Base-by-base conservation (phyloP, 2,888 invertebrate genomes). In the Mycogona germanica region DNA sequence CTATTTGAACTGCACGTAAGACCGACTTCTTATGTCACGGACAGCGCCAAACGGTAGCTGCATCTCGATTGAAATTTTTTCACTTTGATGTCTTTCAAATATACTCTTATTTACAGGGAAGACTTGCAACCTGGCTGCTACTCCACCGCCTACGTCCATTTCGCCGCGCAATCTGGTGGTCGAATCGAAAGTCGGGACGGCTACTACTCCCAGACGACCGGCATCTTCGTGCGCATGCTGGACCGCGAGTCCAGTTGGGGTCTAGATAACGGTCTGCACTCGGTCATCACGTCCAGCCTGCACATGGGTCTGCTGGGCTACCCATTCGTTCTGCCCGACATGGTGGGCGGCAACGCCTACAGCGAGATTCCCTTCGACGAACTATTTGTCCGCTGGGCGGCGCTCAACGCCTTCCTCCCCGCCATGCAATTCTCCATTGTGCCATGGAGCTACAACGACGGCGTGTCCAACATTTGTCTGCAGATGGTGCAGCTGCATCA, bases 1-100 rank as follows among this genome's bases (percentile, higher is more conserved):
- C 14, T 48, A 54, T 4, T 37, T 51, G 6, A 55, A 60, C 37
- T 61, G 61, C n/a, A n/a, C n/a, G n/a, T n/a, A n/a, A n/a, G n/a
- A n/a, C n/a, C n/a, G n/a, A n/a, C n/a, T n/a, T 52, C 56, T 17
- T 38, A n/a, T n/a, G n/a, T n/a, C n/a, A n/a, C n/a, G n/a, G n/a
- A n/a, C n/a, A n/a, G n/a, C n/a, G n/a, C n/a, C n/a, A n/a, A n/a
- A n/a, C n/a, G n/a, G n/a, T n/a, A n/a, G n/a, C n/a, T n/a, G 69
- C 73, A 0, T 78, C 78, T 52, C 81, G 78, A 0, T 77, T 88
- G 21, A 81, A 84, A 62, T 79, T 80, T 56, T 78, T 84, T 60
- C 87, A 87, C 70, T 87, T 87, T 62, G 86, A 87, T 63, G 86
- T 86, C 41, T 88, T 87, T 26, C 86, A 87, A 67, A 73, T 75